These are phyloP conservation scores for Rhogogaster chlorosoma DNA, from an alignment of 2,888 invertebrate genomes.

Conservation along the genomic window DNA sequence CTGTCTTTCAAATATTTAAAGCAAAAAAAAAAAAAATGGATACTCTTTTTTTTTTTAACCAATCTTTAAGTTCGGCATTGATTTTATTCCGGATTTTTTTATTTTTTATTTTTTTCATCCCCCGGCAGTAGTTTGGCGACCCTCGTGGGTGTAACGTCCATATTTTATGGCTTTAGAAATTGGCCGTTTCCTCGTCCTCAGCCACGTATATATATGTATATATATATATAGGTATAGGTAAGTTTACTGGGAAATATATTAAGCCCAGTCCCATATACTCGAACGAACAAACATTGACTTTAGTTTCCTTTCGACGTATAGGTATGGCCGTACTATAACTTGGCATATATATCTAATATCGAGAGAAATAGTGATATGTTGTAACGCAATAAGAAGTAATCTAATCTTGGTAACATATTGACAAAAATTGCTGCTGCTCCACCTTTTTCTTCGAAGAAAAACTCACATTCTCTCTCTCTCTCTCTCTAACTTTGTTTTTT, in stretches of 20 bases:
- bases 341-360: too few relatives aligned
- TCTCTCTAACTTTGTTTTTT: background rate
- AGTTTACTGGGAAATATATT: slow-evolving; percentile 17
- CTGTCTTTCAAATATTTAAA: background rate
- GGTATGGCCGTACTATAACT: background rate
- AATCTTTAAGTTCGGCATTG: background rate
- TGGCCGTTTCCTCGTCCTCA: background rate
- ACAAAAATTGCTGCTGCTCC: background rate
- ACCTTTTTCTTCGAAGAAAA: background rate
- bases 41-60: background rate
- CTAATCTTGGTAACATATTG: background rate
- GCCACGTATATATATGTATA: background rate
- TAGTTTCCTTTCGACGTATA: background rate
- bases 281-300: background rate
- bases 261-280: background rate
- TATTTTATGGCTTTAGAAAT: slow-evolving; percentile 42
- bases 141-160: background rate
- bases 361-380: background rate
- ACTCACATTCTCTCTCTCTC: background rate
- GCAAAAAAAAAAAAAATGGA: too few relatives aligned
- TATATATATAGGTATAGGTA: background rate
- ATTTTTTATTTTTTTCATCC: background rate
- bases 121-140: background rate
- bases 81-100: background rate
- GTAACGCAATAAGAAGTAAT: background rate